Conservation (phyloP, 2,797 vertebrate species). For the Chlorospingus flavigularis region DNA sequence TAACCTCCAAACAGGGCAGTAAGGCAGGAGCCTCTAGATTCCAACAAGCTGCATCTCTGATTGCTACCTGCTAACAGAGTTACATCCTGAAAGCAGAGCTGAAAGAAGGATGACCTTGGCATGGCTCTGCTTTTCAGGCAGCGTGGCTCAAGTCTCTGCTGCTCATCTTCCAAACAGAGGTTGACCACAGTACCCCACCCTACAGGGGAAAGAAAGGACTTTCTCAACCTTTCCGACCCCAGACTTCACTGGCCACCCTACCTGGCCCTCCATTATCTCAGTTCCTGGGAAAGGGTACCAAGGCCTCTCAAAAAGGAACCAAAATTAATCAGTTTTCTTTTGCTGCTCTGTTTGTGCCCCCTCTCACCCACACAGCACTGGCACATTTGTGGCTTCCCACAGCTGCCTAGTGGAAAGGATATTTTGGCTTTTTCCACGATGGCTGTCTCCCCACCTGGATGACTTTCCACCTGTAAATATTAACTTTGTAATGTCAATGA, state of each 20-base stretch:
- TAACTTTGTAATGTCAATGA: neutral
- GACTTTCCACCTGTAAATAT: conserved; percentile 25
- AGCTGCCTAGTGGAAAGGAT: neutral
- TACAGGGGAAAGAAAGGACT: neutral
- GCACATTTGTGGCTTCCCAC: neutral
- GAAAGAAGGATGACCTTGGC: neutral
- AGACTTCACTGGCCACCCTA: neutral
- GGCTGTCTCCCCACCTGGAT: neutral
- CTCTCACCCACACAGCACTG: neutral
- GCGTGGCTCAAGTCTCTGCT: neutral
- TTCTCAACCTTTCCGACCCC: neutral
- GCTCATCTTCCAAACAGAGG: neutral
- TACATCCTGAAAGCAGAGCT: neutral
- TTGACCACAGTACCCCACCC: neutral
- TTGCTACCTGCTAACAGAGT: neutral
- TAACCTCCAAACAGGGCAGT: neutral
- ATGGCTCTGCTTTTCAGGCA: neutral
- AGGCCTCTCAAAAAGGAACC: neutral
- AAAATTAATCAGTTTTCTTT: neutral
- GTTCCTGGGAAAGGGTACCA: neutral
- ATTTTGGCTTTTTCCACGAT: neutral
- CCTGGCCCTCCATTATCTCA: neutral
- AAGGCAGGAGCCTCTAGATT: neutral
- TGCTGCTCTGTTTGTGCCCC: neutral
- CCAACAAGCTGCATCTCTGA: neutral